Conservation (phyloP, 1,140 invertebrate genomes). For the Danaus melanippus region DNA sequence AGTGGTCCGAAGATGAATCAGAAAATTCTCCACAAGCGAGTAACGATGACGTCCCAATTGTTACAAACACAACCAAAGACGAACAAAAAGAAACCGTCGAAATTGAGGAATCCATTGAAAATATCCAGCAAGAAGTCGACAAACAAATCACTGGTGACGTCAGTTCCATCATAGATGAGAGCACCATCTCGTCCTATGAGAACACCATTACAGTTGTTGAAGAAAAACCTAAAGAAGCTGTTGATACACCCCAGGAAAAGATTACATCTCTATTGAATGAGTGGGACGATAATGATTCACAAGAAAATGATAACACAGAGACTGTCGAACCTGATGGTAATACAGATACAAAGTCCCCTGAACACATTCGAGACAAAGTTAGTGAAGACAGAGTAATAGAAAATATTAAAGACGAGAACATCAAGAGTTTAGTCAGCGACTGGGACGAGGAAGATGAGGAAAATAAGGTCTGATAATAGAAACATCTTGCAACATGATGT, state of each 20-base stretch:
- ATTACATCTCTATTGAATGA: conserved; percentile 65
- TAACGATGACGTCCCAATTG: background rate
- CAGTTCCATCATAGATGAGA: conserved; percentile 6
- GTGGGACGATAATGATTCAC: conserved; percentile 70
- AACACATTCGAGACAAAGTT: no score
- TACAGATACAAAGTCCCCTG: background rate
- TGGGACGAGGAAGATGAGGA: conserved; percentile 64
- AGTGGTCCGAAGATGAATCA: conserved; percentile 66
- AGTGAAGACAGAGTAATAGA: conserved; percentile 7
- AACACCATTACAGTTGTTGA: no score
- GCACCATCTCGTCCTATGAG: background rate
- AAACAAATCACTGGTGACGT: conserved; percentile 33
- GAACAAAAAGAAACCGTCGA: conserved; percentile 24
- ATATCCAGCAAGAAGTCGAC: conserved; percentile 61
- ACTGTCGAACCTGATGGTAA: conserved; percentile 7
- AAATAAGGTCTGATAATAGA: conserved; percentile 25
- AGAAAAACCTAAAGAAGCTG: no score
- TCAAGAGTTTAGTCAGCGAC: conserved; percentile 62
- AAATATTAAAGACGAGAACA: conserved; percentile 33
- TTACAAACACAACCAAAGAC: conserved; percentile 2
- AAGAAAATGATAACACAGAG: conserved; percentile 29
- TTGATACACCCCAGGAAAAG: conserved; percentile 34
- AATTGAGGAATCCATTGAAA: conserved; percentile 65
- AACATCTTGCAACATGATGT: no score
- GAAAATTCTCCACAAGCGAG: conserved; percentile 13